Evolutionary conservation across 2,888 invertebrate genomes (phyloP), one percentile per base, ranked within the genome.

Genomic region (Brachyopa scutellaris): DNA sequence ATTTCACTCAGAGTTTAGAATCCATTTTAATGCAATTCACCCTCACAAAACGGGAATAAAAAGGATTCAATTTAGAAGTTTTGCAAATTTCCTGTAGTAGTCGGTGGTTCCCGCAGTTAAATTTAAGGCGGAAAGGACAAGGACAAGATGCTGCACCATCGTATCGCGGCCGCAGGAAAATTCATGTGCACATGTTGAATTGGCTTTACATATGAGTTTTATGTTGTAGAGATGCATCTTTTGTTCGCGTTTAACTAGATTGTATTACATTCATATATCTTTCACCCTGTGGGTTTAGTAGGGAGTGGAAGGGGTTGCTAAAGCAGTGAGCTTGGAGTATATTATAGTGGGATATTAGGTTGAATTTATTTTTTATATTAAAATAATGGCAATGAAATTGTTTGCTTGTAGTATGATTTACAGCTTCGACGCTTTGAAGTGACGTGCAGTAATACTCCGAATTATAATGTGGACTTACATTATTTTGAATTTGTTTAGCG

Each of bases 21-120:
- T 74, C 74, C 74, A 74, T 79, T 74, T 79, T 67, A 79, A 79
- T 79, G 79, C 79, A 67, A 74, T 79, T 79, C 74, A 67, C 61
- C 67, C 73, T 38, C 73, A 59, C 73, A 66, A 51, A 73, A 78
- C 66, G 57, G 47, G 66, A n/a, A 78, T 73, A 78, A 78, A 78
- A 79, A 73, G 59, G 74, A 79, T 79, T 79, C 79, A 79, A 79
- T 79, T 79, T 74, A 74, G 67, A 74, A 74, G 38, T 73, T 79
- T 67, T 40, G 49, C 64, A 36, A 29, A 53, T 66, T 66, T 57
- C 67, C 42, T 31, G 57, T n/a, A 42, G 49, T 31, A 64, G 49
- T 40, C 31, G 29, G n/a, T n/a, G n/a, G n/a, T n/a, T 31, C 21
- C 11, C 23, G 59, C 9, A 42, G 42, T 13, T 36, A 29, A n/a